Percentiles rank a stretch among this genome's conserved stretches.
phyloP scores from a whole-genome alignment of 2,797 vertebrate genomes.

The Acanthopagrus latus region DNA sequence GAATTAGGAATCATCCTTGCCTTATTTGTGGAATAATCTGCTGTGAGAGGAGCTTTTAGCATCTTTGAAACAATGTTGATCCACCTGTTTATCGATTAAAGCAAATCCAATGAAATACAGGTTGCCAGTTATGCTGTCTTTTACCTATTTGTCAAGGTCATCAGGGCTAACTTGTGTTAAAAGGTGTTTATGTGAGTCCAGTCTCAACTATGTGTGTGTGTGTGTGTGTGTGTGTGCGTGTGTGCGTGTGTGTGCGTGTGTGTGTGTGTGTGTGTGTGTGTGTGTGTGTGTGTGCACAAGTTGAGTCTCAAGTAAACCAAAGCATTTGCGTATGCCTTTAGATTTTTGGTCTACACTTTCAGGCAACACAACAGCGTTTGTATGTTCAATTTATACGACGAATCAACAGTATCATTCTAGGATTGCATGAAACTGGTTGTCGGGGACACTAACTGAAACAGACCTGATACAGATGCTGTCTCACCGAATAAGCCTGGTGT shows the following conservation, averaged over 20 bases:
- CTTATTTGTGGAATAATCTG: no score
- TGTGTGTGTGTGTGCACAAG: not conserved
- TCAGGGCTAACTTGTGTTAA: not conserved
- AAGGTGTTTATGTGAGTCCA: not conserved
- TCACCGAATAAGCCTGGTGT: slow-evolving; percentile 29
- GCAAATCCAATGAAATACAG: not conserved
- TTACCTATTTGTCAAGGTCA: slow-evolving; percentile 29
- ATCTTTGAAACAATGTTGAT: not conserved
- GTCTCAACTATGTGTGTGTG: not conserved
- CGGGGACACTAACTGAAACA: slow-evolving; percentile 39
- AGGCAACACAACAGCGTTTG: not conserved
- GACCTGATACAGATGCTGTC: slow-evolving; percentile 50
- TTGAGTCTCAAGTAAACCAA: slow-evolving; percentile 8
- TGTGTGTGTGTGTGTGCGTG: no score
- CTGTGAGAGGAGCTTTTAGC: no score
- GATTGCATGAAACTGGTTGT: slow-evolving; percentile 26
- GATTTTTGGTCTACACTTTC: slow-evolving; percentile 3
- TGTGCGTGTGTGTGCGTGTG: no score
- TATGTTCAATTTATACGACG: slow-evolving; percentile 40
- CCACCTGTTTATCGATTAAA: not conserved
- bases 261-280: no score
- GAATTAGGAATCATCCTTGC: no score
- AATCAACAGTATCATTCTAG: slow-evolving; percentile 11
- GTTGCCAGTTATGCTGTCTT: not conserved
- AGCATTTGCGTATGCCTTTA: slow-evolving; percentile 19